A percentile compares a stretch with the other conserved stretches of the same genome.
phyloP scores from a whole-genome alignment of 1,140 invertebrate genomes.

The Micrasema minimum region DNA sequence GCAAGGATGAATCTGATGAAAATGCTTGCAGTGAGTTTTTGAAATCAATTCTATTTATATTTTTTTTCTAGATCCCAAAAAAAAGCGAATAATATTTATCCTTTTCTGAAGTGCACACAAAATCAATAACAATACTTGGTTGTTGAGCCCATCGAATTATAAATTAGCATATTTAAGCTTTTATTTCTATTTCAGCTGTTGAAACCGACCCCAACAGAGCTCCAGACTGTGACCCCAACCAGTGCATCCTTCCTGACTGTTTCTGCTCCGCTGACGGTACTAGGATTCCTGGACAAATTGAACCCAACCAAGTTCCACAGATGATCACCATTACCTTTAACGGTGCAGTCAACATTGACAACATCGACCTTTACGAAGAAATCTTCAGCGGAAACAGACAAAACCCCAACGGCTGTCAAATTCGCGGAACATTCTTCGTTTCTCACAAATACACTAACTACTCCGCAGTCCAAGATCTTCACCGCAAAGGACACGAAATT shows the following conservation, averaged over 20 bases:
- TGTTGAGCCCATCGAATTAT: too few relatives aligned
- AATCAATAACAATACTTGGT: too few relatives aligned
- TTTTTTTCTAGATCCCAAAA: too few relatives aligned
- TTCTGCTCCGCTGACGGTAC: constrained; percentile 95
- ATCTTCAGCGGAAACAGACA: constrained; percentile 86
- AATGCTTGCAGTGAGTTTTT: constrained; percentile 89
- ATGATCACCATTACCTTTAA: constrained; percentile 96
- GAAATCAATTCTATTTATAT: too few relatives aligned
- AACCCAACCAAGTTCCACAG: constrained; percentile 87
- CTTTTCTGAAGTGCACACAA: too few relatives aligned
- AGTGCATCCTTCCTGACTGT: constrained; percentile 90
- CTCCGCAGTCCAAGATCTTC: constrained; percentile 91
- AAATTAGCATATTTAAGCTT: constrained; percentile 5
- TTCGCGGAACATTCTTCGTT: constrained; percentile 94
- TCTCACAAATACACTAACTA: constrained; percentile 98
- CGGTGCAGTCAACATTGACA: constrained; percentile 93
- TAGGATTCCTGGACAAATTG: constrained; percentile 84
- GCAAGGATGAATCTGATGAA: constrained; percentile 94
- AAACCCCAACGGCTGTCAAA: constrained; percentile 94
- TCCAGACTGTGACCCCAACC: constrained; percentile 87
- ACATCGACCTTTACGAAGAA: constrained; percentile 91
- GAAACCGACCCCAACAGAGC: constrained; percentile 90
- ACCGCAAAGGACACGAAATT: constrained; percentile 93
- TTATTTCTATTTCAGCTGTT: constrained; percentile 71
- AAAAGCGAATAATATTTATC: too few relatives aligned